Base-by-base conservation (phyloP, 1,140 invertebrate genomes). In the Pseudomyrmex cubaensis region DNA sequence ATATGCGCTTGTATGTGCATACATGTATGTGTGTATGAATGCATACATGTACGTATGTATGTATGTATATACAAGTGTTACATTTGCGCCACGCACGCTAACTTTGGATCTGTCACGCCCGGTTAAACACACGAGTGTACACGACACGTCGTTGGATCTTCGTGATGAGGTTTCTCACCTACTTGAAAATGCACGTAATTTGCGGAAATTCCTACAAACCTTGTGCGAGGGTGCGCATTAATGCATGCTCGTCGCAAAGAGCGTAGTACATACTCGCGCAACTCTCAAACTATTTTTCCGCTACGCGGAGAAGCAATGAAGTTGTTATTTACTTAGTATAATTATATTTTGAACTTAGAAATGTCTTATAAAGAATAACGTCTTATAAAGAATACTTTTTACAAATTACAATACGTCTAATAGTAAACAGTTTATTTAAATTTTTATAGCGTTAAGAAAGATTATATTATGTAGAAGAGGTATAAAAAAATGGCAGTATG, bases 101-200 rank as follows among this genome's bases (percentile, higher is more conserved):
- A 67, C 25, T 17, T 50, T 22, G 25, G 66, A 46, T 61, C 50
- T 56, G 85, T 85, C 63, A 82, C 69, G 50, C 56, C 54, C 57
- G 69, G 46, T 59, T 70, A 67, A 82, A 69, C 56, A 70, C 25
- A 22, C 48, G 13, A 1, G 50, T 56, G 70, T 57, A 56, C 54
- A 25, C 69, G 63, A 82, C 69, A 74, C 17, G 69, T 85, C 63
- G 76, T 75, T 74, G 67, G 62, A 82, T 82, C 57, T 54, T 76
- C 22, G 22, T 35, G 73, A 52, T 54, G 59, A 52, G 22, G 46
- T 64, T 76, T 44, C 73, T 76, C 73, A 50, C 48, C 22, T 62
- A 64, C 59, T 76, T 76, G 73, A 76, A 76, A 52, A 52, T 52
- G 12, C 73, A 35, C 59, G 59, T 63, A 76, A 76, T 76, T 75